Evolutionary conservation across 92 coral and sea anemone genomes (phyloP), one percentile per base, ranked within the genome.

Genomic region (Muricea muricata): DNA sequence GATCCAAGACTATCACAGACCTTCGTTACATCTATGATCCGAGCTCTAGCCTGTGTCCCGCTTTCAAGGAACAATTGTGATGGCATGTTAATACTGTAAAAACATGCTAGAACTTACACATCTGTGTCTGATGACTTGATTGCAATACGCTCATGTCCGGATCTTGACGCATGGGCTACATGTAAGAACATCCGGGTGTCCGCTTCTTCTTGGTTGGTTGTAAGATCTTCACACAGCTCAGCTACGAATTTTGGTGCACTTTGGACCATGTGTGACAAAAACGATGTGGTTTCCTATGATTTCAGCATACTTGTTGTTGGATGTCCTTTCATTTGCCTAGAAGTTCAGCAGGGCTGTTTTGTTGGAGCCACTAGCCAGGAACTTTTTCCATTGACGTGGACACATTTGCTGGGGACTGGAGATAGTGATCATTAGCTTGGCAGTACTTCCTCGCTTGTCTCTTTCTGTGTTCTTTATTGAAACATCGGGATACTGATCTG

Each of bases 131-230:
- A 84, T 21, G 87, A 87, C 75, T 58, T 76, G 23, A 90, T 65
- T 65, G 73, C 75, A 58, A 84, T 79, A 28, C 56, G 28, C 26
- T 47, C 50, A 78, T 87, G 68, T 26, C 80, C 87, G 33, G 23
- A 39, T 13, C 25, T 24, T 26, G 82, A 65, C 46, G 80, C 93
- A 81, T 90, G 93, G 23, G 30, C 37, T 56, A 86, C 88, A 87
- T 90, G 93, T 34, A 90, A 85, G 55, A 85, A 68, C 89, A 90
- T 83, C 75, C 84, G 70, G 3, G 89, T 89, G 65, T 91, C 93
- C 46, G 91, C 89, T 80, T 91, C 91, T 85, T 87, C 89, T 78
- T 78, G 89, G 31, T 56, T 65, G 41, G 73, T n/a, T n/a, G n/a
- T n/a, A n/a, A n/a, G n/a, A n/a, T n/a, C n/a, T n/a, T n/a, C n/a